These are phyloP conservation scores for Lasioglossum malachurum DNA, from an alignment of 2,888 invertebrate genomes.

Conservation along the genomic window DNA sequence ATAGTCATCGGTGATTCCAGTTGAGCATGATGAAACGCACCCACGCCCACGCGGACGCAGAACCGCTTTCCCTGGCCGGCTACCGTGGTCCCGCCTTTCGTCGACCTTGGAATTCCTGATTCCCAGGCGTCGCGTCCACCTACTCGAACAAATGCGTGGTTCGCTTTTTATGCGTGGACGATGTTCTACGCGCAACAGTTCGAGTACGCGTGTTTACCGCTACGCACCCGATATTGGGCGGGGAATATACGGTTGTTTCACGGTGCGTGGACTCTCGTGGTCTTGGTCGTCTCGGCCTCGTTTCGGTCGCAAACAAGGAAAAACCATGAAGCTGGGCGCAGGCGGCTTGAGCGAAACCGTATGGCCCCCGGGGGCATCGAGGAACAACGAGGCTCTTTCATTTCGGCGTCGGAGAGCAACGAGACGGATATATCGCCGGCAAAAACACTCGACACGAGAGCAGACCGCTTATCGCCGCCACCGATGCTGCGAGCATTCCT, in stretches of 20 bases:
- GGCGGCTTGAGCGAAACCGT: conserved; percentile 39
- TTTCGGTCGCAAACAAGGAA: conserved; percentile 5
- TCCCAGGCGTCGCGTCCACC: conserved; percentile 56
- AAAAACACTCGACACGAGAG: conserved; percentile 37
- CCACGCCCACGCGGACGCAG: conserved; percentile 10
- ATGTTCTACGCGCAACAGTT: neutral
- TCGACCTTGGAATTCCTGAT: conserved; percentile 63
- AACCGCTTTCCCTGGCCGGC: conserved; percentile 30
- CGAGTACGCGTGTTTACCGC: conserved; percentile 2
- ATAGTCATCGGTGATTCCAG: neutral
- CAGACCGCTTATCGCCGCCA: conserved; percentile 38
- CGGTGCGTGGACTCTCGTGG: conserved; percentile 21
- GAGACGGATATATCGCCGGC: conserved; percentile 35
- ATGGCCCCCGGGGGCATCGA: conserved; percentile 45
- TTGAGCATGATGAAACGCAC: neutral
- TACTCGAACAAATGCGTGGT: conserved; percentile 45
- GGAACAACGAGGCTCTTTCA: conserved; percentile 81
- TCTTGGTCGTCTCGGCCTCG: neutral
- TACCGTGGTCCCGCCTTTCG: conserved; percentile 45
- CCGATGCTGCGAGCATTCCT: conserved; percentile 28
- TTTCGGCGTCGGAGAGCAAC: conserved; percentile 59
- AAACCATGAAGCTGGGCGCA: conserved; percentile 17
- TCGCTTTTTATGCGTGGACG: neutral
- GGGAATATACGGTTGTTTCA: conserved; percentile 16
- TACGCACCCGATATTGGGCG: conserved; percentile 38